A percentile compares a stretch with the other conserved stretches of the same genome.
These are phyloP conservation scores for Melinaea marsaeus DNA, from an alignment of 2,888 invertebrate species.

Conservation along the genomic window DNA sequence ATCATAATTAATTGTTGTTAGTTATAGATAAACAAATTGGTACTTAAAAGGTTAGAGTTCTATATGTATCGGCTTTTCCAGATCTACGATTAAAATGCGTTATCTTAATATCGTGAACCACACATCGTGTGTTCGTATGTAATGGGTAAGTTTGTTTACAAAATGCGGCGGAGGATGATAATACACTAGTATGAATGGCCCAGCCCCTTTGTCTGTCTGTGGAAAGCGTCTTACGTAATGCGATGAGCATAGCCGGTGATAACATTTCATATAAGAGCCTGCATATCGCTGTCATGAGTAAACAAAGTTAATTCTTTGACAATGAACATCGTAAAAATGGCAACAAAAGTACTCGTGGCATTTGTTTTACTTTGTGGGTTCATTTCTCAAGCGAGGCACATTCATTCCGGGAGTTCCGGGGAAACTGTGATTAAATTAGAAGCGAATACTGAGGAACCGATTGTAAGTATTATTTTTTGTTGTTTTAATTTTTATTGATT, in stretches of 20 bases:
- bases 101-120: not conserved
- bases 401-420: constrained; percentile 39
- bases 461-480: constrained; percentile 21
- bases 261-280: constrained; percentile 41
- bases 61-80: constrained; percentile 5
- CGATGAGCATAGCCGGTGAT: constrained; percentile 39
- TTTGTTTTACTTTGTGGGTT: constrained; percentile 34
- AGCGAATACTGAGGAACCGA: constrained; percentile 13
- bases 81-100: not conserved
- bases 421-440: constrained; percentile 21
- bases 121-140: too few relatives aligned
- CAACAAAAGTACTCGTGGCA: constrained; percentile 31
- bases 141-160: constrained; percentile 7
- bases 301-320: constrained; percentile 29
- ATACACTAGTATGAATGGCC: constrained; percentile 23
- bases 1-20: too few relatives aligned
- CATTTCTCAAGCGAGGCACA: constrained; percentile 42
- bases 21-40: too few relatives aligned
- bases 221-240: constrained; percentile 22
- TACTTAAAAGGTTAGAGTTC: not conserved
- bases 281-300: constrained; percentile 36
- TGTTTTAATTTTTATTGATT: too few relatives aligned
- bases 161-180: constrained; percentile 19
- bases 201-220: constrained; percentile 31
- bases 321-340: constrained; percentile 26